Evolutionary conservation across 2,888 invertebrate genomes (phyloP), one percentile per base, ranked within the genome.

Genomic region (Phorcus lineatus): DNA sequence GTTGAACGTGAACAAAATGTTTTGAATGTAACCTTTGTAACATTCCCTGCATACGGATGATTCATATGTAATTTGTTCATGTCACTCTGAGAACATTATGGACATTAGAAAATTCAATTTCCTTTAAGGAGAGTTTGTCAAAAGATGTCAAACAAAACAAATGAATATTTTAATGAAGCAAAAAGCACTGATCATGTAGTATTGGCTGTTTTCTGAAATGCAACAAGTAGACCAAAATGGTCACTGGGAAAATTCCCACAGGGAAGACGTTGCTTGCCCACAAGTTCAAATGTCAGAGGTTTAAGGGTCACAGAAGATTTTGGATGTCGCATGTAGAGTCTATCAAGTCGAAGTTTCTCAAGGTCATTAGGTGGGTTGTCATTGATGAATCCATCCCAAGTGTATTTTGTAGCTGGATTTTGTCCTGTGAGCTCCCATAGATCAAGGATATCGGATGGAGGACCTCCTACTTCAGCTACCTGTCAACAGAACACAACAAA

Each of bases 321-420:
- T n/a, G 83, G 66, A 66, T 91, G 89, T n/a, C 93, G 88, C n/a
- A 94, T 86, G 86, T 94, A 94, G 4, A 94, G 86, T 19, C 95
- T 90, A 88, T 95, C 95, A 89, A 95, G 95, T 17, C 95, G 91
- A 80, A 91, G 92, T 22, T 93, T 90, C 74, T 88, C 88, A 4
- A 88, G 85, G 24, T 87, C 86, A 85, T 92, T 88, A 81, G 92
- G 84, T 13, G 94, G 91, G 88, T 95, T 95, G 82, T 94, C 94
- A 89, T 95, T 95, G 52, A 94, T 88, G 19, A 85, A 89, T 80
- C 92, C 92, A 89, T 95, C 95, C 95, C 95, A 95, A 0, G 95
- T 95, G 89, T 92, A 95, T 77, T 93, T 90, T 28, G 93, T 93
- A 82, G 94, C 94, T 74, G 90, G 90, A 16, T 94, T 91, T 17